Conservation (phyloP, 2,888 invertebrate genomes). For the Cyaniris semiargus region DNA sequence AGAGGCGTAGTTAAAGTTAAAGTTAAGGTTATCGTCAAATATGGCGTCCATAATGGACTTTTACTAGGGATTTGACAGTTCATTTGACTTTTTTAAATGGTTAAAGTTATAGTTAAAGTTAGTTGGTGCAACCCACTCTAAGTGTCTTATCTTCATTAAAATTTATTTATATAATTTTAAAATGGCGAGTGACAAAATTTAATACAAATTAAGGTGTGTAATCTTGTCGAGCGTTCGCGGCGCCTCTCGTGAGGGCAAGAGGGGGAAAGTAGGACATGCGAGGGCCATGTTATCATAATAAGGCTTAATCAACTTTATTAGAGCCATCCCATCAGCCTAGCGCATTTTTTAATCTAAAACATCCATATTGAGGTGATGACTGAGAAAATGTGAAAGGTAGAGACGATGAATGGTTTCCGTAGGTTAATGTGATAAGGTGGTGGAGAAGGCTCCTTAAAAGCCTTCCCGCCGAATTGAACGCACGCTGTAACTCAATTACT, state of each 20-base stretch:
- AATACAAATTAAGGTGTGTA: slow-evolving; percentile 1
- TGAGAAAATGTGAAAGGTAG: not conserved
- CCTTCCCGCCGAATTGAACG: not conserved
- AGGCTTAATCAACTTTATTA: slow-evolving; percentile 9
- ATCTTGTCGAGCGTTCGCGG: slow-evolving; percentile 1
- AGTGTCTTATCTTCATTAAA: too few relatives aligned
- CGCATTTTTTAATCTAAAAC: not conserved
- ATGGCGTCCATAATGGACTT: too few relatives aligned
- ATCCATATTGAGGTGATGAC: not conserved
- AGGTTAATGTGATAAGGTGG: not conserved
- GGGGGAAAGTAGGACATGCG: not conserved
- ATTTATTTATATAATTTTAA: not conserved
- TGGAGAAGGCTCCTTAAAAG: not conserved
- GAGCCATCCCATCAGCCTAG: slow-evolving; percentile 8
- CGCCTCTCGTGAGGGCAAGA: slow-evolving; percentile 1
- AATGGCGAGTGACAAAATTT: not conserved
- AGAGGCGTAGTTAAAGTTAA: too few relatives aligned
- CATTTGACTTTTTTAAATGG: too few relatives aligned
- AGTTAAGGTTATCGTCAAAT: too few relatives aligned
- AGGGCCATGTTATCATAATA: not conserved
- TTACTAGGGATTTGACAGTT: too few relatives aligned
- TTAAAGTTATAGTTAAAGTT: too few relatives aligned
- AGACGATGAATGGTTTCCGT: too few relatives aligned
- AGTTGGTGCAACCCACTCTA: too few relatives aligned
- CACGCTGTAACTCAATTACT: not conserved